Percentiles rank a stretch among this genome's conserved stretches.
phyloP scores from a whole-genome alignment of 2,888 invertebrate species.

The Hypselothyrea guttata region DNA sequence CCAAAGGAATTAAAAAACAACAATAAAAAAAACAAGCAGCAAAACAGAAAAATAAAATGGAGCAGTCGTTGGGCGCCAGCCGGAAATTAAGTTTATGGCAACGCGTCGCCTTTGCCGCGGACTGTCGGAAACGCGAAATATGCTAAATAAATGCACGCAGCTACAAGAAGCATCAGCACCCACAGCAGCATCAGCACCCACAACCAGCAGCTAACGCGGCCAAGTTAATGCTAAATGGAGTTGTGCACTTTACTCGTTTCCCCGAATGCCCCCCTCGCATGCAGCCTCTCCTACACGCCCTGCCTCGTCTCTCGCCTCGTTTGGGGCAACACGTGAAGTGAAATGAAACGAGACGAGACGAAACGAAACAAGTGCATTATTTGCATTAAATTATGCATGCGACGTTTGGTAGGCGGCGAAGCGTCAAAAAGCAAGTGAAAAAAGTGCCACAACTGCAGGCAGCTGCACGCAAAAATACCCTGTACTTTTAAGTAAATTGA shows the following conservation, averaged over 20 bases:
- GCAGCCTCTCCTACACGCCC: neutral
- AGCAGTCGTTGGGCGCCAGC: conserved; percentile 48
- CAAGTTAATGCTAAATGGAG: conserved; percentile 66
- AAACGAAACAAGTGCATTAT: conserved; percentile 78
- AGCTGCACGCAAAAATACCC: conserved; percentile 7
- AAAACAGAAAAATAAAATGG: conserved; percentile 56
- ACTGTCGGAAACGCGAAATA: conserved; percentile 57
- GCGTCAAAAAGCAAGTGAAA: conserved; percentile 47
- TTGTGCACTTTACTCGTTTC: conserved; percentile 58
- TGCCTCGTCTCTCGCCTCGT: conserved; percentile 14
- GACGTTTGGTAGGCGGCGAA: conserved; percentile 54
- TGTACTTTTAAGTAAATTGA: neutral
- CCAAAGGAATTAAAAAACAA: conserved; percentile 45
- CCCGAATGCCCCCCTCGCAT: neutral
- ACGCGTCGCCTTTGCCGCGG: conserved; percentile 35
- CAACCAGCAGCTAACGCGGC: conserved; percentile 37
- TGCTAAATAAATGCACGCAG: conserved; percentile 65
- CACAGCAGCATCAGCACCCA: conserved; percentile 7
- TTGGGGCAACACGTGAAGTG: conserved; percentile 65
- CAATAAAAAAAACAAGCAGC: conserved; percentile 40
- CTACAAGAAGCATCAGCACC: conserved; percentile 15
- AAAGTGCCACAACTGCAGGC: conserved; percentile 7
- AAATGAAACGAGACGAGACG: conserved; percentile 70
- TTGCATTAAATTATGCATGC: conserved; percentile 77
- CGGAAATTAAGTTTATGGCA: conserved; percentile 75